Conservation (phyloP, 37 sponge, comb jelly and placozoan genomes). For the Ephydatia muelleri region DNA sequence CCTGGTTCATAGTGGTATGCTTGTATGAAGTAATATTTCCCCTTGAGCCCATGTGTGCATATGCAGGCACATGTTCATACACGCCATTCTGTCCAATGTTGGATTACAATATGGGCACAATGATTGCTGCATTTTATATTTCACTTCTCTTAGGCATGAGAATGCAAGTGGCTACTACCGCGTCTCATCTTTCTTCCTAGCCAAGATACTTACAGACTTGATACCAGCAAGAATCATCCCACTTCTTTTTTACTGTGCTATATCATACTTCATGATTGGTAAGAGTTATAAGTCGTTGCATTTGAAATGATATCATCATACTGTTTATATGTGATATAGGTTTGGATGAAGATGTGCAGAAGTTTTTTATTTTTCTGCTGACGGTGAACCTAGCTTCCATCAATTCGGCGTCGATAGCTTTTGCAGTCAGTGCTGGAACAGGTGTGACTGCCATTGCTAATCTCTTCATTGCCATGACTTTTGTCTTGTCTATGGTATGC, state of each 20-base stretch:
- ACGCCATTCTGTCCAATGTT: no score
- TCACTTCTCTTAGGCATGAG: conserved; percentile 60
- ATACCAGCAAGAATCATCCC: conserved; percentile 75
- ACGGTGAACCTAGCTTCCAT: conserved; percentile 57
- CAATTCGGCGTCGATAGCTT: conserved; percentile 45
- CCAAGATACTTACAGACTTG: conserved; percentile 66
- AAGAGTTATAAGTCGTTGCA: no score
- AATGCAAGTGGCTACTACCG: conserved; percentile 83
- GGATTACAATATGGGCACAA: no score
- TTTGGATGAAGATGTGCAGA: conserved; percentile 38
- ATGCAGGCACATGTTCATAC: no score
- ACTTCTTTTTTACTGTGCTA: conserved; percentile 38
- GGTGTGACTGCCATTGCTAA: conserved; percentile 51
- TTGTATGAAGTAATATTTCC: no score
- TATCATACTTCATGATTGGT: conserved; percentile 83
- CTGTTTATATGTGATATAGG: conserved; percentile 14
- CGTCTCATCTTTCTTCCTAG: conserved; percentile 80
- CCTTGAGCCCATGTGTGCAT: no score
- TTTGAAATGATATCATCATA: no score
- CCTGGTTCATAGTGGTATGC: no score
- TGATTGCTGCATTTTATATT: no score
- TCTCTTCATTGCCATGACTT: conserved; percentile 58
- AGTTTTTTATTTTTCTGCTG: conserved; percentile 74
- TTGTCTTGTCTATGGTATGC: conserved; percentile 69
- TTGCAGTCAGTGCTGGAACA: conserved; percentile 62